Evolutionary conservation across 2,888 invertebrate species (phyloP).

Genomic region (Polyommatus iphigenia): DNA sequence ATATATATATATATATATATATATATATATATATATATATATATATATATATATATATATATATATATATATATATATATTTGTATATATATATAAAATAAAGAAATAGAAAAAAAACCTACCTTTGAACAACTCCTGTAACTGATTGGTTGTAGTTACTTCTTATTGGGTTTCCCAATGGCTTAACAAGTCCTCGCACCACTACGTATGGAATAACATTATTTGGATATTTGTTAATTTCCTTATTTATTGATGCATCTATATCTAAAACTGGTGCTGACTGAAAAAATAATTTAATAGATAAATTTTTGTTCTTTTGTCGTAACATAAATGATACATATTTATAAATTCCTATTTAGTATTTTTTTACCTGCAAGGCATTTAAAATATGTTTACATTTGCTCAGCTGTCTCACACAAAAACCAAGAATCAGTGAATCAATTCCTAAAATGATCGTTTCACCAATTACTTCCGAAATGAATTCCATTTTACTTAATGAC

Average conservation of each 20-base stretch:
- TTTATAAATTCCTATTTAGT: neutral
- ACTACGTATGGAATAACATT: slow-evolving; percentile 87
- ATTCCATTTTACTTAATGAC: slow-evolving; percentile 81
- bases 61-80: too few species aligned
- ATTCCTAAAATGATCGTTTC: slow-evolving; percentile 87
- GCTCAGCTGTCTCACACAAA: slow-evolving; percentile 87
- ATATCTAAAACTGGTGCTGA: slow-evolving; percentile 85
- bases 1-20: too few species aligned
- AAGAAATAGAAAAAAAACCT: neutral
- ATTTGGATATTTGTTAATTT: slow-evolving; percentile 82
- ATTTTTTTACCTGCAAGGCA: slow-evolving; percentile 82
- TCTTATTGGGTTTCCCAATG: slow-evolving; percentile 86
- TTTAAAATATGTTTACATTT: slow-evolving; percentile 86
- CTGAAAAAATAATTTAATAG: slow-evolving; percentile 60
- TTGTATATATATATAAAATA: too few species aligned
- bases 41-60: too few species aligned
- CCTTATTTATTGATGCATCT: slow-evolving; percentile 81
- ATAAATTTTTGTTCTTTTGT: neutral
- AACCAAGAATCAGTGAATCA: slow-evolving; percentile 86
- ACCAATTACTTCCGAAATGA: slow-evolving; percentile 80
- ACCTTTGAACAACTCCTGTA: slow-evolving; percentile 89
- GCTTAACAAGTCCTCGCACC: slow-evolving; percentile 86
- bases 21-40: too few species aligned
- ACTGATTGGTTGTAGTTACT: slow-evolving; percentile 87
- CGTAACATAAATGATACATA: neutral